These are phyloP conservation scores for Agapornis canus DNA, from an alignment of 2,797 vertebrate genomes.

Conservation along the genomic window DNA sequence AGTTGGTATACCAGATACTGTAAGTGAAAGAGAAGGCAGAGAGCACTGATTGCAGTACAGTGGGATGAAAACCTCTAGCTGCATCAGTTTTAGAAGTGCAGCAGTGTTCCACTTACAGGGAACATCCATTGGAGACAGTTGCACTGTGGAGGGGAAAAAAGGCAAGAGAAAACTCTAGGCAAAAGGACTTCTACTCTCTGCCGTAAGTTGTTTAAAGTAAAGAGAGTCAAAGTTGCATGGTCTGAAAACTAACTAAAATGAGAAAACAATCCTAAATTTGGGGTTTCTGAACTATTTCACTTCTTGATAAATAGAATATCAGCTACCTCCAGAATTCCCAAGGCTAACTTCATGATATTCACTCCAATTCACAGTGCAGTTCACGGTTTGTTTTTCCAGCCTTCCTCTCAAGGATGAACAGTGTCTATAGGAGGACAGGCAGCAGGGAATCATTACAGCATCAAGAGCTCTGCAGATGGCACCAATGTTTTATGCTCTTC, in stretches of 20 bases:
- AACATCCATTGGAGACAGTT: not conserved
- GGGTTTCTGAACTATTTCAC: not conserved
- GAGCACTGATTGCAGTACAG: not conserved
- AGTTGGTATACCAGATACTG: accelerated
- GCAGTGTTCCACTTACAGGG: not conserved
- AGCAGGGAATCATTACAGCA: not conserved
- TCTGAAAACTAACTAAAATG: not conserved
- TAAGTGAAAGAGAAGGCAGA: not conserved
- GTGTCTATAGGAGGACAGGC: not conserved
- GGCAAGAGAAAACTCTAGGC: not conserved
- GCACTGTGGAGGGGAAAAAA: not conserved
- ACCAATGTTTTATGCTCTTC: constrained; percentile 1
- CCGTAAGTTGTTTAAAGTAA: not conserved
- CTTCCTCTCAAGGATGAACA: not conserved
- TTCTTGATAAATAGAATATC: not conserved
- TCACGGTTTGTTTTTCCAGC: not conserved
- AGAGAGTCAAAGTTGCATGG: not conserved
- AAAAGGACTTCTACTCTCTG: not conserved
- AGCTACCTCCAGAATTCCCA: not conserved
- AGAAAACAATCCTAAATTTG: not conserved
- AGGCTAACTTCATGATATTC: not conserved
- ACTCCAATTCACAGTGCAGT: not conserved
- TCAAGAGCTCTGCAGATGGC: constrained; percentile 29
- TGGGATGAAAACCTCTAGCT: not conserved
- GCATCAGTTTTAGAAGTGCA: not conserved